A percentile compares a stretch with the other conserved stretches of the same genome.
These are phyloP conservation scores for Dicentrarchus labrax DNA, from an alignment of 2,113 vertebrate species.

Conservation along the genomic window DNA sequence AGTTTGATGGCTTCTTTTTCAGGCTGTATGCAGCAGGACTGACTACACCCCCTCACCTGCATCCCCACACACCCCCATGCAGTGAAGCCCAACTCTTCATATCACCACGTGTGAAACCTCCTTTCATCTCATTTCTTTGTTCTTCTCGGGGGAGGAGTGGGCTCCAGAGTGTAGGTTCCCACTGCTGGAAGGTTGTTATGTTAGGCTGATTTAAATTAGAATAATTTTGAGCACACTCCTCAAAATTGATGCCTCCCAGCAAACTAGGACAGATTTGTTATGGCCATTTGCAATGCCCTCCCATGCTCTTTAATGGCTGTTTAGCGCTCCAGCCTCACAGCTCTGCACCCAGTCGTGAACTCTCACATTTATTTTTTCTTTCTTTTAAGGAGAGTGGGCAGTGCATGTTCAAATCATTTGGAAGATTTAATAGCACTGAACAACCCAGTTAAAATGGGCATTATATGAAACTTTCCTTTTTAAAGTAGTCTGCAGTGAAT, in stretches of 20 bases:
- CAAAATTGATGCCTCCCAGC: conserved; percentile 76
- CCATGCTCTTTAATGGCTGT: conserved; percentile 72
- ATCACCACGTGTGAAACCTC: conserved; percentile 56
- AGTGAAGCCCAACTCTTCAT: conserved; percentile 23
- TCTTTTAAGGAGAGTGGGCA: conserved; percentile 17
- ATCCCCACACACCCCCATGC: not conserved
- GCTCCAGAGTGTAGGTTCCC: conserved; percentile 36
- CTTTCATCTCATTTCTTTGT: conserved; percentile 71
- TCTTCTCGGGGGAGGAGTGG: conserved; percentile 54
- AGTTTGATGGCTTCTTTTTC: not conserved
- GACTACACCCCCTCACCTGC: conserved; percentile 28
- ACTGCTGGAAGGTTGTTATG: conserved; percentile 59
- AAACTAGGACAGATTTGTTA: conserved; percentile 80
- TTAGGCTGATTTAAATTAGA: conserved; percentile 77
- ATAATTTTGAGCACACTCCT: conserved; percentile 68
- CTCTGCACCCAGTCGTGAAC: conserved; percentile 45
- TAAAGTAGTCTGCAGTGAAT: conserved; percentile 17
- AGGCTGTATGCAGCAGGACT: not conserved
- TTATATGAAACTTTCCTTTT: not conserved
- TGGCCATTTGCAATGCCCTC: conserved; percentile 76
- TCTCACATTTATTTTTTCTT: conserved; percentile 13
- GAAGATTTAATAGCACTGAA: not conserved
- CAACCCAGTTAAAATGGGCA: not conserved
- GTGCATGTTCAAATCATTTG: not conserved
- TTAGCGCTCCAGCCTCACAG: conserved; percentile 63